Evolutionary conservation across 2,113 vertebrate genomes (phyloP).

Genomic region (Festucalex cinctus): DNA sequence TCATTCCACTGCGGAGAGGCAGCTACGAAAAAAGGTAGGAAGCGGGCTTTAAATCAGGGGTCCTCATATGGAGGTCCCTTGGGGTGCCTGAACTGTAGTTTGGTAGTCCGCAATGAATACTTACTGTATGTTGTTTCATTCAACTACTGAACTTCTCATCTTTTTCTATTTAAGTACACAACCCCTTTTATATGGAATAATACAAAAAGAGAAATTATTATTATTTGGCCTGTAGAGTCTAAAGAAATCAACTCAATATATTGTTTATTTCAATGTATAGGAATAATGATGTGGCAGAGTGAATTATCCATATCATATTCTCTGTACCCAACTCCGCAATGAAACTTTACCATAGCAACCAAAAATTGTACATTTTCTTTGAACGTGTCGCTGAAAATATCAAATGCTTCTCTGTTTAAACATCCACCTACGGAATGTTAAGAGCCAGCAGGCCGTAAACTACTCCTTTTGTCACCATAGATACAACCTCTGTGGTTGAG

Average conservation of each 20-base stretch:
- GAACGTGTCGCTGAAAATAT: background rate
- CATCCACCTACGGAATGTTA: background rate
- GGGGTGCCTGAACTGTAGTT: no score
- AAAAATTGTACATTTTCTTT: background rate
- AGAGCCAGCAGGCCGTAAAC: background rate
- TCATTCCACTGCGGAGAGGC: constrained; percentile 89
- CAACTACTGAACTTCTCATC: no score
- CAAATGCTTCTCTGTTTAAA: background rate
- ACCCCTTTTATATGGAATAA: no score
- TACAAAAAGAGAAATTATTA: no score
- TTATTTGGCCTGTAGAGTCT: no score
- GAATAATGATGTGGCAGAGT: background rate
- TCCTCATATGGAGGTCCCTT: background rate
- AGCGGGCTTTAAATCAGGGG: background rate
- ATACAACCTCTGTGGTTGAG: constrained; percentile 53
- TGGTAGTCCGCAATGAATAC: no score
- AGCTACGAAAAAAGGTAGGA: constrained; percentile 90
- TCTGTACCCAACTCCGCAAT: no score
- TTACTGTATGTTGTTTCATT: no score
- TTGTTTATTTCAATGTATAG: background rate
- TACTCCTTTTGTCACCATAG: constrained; percentile 65
- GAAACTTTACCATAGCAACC: no score
- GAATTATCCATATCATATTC: no score
- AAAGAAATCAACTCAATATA: no score
- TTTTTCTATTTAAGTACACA: no score